These are phyloP conservation scores for Drosophila prosaltans DNA, from an alignment of 1,140 invertebrate species.

Conservation along the genomic window DNA sequence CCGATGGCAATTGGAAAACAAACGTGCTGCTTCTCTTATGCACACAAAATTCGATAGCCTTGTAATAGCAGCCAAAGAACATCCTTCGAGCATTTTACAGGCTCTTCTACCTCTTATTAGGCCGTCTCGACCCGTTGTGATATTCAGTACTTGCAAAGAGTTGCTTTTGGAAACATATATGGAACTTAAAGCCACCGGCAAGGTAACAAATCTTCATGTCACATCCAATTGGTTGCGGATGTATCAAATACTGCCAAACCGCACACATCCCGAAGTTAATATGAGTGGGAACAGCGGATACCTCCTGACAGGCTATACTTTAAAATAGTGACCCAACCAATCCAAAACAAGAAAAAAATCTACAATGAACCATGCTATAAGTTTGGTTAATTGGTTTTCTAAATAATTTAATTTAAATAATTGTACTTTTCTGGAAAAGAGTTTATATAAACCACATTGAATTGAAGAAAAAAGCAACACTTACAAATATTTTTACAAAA, in stretches of 20 bases:
- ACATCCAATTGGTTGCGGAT: constrained; percentile 94
- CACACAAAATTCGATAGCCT: constrained; percentile 89
- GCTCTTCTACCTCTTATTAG: constrained; percentile 90
- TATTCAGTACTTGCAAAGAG: constrained; percentile 91
- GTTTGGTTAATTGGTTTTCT: no score
- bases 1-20: constrained; percentile 84
- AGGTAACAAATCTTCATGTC: constrained; percentile 90
- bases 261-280: constrained; percentile 92
- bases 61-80: constrained; percentile 91
- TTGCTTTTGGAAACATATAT: constrained; percentile 92
- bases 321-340: constrained; percentile 55
- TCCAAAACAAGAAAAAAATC: not conserved
- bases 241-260: constrained; percentile 93
- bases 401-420: no score
- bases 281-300: constrained; percentile 91
- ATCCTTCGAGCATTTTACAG: constrained; percentile 91
- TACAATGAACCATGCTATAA: no score
- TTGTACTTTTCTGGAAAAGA: no score
- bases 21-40: constrained; percentile 85
- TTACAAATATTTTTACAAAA: no score
- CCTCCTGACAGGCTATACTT: constrained; percentile 88
- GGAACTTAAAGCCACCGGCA: constrained; percentile 87
- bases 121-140: constrained; percentile 91
- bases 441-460: no score
- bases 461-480: no score